Percentiles rank a stretch among this genome's conserved stretches.
phyloP scores from a whole-genome alignment of 2,113 vertebrate species.

The Oryzias melastigma region DNA sequence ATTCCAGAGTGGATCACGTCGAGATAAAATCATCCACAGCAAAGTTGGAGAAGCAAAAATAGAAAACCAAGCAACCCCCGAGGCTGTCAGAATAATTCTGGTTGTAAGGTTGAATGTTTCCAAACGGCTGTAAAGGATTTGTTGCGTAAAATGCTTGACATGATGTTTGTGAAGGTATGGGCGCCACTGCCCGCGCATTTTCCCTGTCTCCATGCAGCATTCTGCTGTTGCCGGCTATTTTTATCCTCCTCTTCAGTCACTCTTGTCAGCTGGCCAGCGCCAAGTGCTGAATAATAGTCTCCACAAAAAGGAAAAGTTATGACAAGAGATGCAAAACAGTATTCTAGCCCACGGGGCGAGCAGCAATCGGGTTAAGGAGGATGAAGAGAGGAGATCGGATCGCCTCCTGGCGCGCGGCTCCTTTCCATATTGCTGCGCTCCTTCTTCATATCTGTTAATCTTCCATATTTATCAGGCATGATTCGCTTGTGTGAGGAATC shows the following conservation, averaged over 20 bases:
- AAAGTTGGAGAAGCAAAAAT: no score
- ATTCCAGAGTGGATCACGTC: no score
- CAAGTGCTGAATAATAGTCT: constrained; percentile 27
- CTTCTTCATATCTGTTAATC: constrained; percentile 49
- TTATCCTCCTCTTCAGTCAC: constrained; percentile 59
- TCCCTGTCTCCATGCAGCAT: constrained; percentile 49
- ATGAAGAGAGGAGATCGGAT: constrained; percentile 48
- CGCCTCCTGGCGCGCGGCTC: constrained; percentile 38
- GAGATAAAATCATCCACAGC: no score
- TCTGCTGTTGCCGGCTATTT: constrained; percentile 60
- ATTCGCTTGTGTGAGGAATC: constrained; percentile 59
- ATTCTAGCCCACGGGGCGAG: constrained; percentile 25
- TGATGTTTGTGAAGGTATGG: no score
- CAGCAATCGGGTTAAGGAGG: constrained; percentile 30
- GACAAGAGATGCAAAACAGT: constrained; percentile 6
- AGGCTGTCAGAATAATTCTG: no score
- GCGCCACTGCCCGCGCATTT: constrained; percentile 26
- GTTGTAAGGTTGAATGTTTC: no score
- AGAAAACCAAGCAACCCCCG: no score
- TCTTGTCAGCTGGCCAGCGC: constrained; percentile 53
- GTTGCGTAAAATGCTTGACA: no score
- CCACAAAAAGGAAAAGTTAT: constrained; percentile 12
- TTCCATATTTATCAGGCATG: constrained; percentile 59
- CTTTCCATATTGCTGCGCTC: constrained; percentile 34
- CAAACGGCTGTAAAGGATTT: no score